These are phyloP conservation scores for Disparrhopalites patrizii DNA, from an alignment of 2,888 invertebrate species.

Conservation along the genomic window DNA sequence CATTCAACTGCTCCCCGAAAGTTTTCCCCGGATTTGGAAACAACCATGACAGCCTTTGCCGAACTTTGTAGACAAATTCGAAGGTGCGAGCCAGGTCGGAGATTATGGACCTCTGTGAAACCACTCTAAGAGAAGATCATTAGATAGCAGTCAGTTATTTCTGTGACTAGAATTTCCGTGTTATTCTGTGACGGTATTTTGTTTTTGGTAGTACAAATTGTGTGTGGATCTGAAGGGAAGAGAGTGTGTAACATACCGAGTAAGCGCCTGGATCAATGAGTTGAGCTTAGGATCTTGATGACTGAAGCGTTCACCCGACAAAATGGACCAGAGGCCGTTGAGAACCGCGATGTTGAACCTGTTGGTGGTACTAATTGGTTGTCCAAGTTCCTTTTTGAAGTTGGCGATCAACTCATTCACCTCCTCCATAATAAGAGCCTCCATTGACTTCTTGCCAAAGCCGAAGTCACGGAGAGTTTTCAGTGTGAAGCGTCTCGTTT, in stretches of 20 bases:
- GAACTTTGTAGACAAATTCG: conserved; percentile 24
- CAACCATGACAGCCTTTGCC: conserved; percentile 10
- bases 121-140: neutral
- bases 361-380: conserved; percentile 36
- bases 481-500: conserved; percentile 39
- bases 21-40: conserved; percentile 16
- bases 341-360: conserved; percentile 42
- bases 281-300: conserved; percentile 37
- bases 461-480: conserved; percentile 37
- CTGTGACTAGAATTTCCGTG: neutral
- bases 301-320: conserved; percentile 35
- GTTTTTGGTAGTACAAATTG: neutral
- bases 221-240: too few species aligned
- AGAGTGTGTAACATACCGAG: conserved; percentile 27
- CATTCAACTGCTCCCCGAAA: conserved; percentile 18
- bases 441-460: conserved; percentile 43
- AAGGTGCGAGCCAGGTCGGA: conserved; percentile 24
- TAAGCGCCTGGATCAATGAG: conserved; percentile 34
- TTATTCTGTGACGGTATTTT: neutral
- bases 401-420: conserved; percentile 31
- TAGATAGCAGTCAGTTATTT: neutral
- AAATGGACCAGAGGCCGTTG: conserved; percentile 38
- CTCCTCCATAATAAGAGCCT: conserved; percentile 38
- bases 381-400: conserved; percentile 31
- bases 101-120: neutral